Evolutionary conservation across 1,140 invertebrate species (phyloP), one percentile per base, ranked within the genome.

Genomic region (Drosophila punjabiensis): DNA sequence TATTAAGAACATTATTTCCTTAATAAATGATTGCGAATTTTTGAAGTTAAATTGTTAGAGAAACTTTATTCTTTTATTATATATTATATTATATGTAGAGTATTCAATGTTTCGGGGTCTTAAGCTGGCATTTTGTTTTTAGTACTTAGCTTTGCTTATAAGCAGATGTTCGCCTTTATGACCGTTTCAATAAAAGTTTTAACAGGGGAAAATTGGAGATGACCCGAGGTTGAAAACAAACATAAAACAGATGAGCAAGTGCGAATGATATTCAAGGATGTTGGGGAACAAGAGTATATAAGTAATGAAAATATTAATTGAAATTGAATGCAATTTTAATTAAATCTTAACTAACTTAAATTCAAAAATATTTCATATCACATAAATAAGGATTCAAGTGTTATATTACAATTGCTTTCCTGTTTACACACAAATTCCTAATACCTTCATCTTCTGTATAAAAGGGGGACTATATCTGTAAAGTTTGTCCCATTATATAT

Each of bases 401-500:
- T 1, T 18, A 33, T 14, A 24, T 66, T 41, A n/a, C 9, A 61
- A 14, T 20, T 13, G 13, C 11, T 33, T 8, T 50, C 18, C 37
- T 39, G n/a, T 50, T n/a, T 18, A 20, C 10, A 30, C 5, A 52
- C 5, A 32, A 69, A 53, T 10, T 28, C 32, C 5, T 20, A 41
- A 68, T 63, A 30, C 11, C 14, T 67, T 32, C 32, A 55, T 70
- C 24, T 56, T 24, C 13, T 24, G 39, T 50, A 10, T 14, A 24
- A 68, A n/a, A 37, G 16, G 24, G 24, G 24, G 24, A 24, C 24
- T 30, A 32, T 47, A 30, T 55, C 11, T 9, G 11, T 28, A 37
- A 73, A 73, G 66, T 60, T 71, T 60, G 35, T 43, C 55, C 55
- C 71, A 74, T 62, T 74, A 74, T 73, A 53, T 53, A 53, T 62